Evolutionary conservation across 2,113 vertebrate genomes (phyloP).

Genomic region (Petrocephalus zakoni): DNA sequence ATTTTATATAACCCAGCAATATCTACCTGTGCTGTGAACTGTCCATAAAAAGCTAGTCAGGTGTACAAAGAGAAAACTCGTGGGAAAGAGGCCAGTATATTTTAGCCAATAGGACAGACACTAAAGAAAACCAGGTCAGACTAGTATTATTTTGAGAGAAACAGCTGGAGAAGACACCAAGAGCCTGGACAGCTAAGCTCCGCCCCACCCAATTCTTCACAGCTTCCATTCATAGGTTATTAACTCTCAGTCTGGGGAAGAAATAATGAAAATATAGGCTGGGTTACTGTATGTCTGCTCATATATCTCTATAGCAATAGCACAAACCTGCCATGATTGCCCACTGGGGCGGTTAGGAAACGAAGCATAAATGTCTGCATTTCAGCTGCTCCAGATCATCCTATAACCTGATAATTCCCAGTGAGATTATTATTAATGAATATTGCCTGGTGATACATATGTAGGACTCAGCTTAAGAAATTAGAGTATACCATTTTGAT

Average conservation of each 20-base stretch:
- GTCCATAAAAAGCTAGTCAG: neutral
- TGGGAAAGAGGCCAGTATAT: neutral
- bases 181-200: neutral
- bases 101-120: neutral
- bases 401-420: neutral
- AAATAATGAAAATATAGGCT: neutral
- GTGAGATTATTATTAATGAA: neutral
- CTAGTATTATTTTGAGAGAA: conserved; percentile 22
- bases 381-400: neutral
- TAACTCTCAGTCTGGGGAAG: neutral
- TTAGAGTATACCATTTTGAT: neutral
- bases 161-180: neutral
- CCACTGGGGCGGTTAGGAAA: neutral
- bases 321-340: neutral
- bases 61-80: neutral
- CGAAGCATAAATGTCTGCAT: neutral
- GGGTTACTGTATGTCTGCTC: neutral
- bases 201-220: neutral
- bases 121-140: conserved; percentile 17
- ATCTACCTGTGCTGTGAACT: neutral
- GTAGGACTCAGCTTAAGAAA: neutral
- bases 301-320: neutral
- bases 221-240: neutral
- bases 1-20: neutral
- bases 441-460: neutral